Conservation (phyloP, 1,140 invertebrate genomes). For the Dendrolimus punctatus region DNA sequence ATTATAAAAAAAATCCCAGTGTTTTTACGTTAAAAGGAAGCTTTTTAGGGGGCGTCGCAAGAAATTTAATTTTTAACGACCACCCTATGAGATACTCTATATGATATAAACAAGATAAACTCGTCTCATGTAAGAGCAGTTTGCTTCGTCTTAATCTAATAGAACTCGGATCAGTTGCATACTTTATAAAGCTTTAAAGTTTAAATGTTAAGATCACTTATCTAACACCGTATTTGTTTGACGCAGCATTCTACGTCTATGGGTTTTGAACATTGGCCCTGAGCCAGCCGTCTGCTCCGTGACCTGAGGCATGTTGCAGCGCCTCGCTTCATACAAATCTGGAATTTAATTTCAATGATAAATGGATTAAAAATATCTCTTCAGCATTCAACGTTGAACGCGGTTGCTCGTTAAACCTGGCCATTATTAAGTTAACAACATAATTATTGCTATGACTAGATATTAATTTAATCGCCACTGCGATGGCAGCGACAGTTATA, state of each 20-base stretch:
- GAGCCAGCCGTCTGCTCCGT: conserved; percentile 18
- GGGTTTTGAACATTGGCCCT: conserved; percentile 14
- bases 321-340: conserved; percentile 19
- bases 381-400: conserved; percentile 8
- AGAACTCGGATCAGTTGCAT: no score
- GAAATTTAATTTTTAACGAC: no score
- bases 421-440: not conserved
- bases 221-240: conserved; percentile 12
- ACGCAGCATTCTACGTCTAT: conserved; percentile 17
- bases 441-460: not conserved
- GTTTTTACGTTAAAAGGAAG: no score
- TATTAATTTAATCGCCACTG: not conserved
- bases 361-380: conserved; percentile 26
- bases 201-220: no score
- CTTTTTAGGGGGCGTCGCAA: no score
- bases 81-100: no score
- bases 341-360: conserved; percentile 31
- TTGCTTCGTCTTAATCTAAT: no score
- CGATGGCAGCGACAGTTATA: no score
- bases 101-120: no score
- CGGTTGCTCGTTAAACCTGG: conserved; percentile 8
- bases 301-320: conserved; percentile 20
- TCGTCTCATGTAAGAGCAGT: no score
- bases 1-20: no score
- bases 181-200: no score